Evolutionary conservation across 2,888 invertebrate genomes (phyloP).

Genomic region (Tipula helvola): DNA sequence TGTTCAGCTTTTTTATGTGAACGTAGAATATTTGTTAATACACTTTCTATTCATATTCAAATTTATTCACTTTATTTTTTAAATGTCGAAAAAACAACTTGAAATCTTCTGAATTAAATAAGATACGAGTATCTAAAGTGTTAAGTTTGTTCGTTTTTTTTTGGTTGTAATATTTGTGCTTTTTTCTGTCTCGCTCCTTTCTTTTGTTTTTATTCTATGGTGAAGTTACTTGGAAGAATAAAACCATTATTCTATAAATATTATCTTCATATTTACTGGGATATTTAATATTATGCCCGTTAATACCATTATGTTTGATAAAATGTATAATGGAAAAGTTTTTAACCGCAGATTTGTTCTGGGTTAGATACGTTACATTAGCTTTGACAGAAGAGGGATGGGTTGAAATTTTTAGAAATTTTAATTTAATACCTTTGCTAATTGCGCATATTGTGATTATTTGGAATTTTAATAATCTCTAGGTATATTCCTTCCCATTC

Average conservation of each 20-base stretch:
- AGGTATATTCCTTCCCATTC: background rate
- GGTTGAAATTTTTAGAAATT: background rate
- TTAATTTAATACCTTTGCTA: background rate
- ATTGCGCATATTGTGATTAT: too few relatives aligned
- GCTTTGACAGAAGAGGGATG: background rate
- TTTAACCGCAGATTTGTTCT: background rate
- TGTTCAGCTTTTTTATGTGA: background rate
- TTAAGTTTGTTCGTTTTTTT: background rate
- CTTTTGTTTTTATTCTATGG: background rate
- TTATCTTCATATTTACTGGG: background rate
- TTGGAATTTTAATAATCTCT: background rate
- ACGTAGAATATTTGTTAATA: background rate
- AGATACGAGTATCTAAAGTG: background rate
- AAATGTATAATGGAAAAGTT: background rate
- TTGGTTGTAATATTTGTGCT: background rate
- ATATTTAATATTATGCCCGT: background rate
- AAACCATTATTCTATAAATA: background rate
- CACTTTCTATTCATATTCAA: background rate
- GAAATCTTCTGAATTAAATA: background rate
- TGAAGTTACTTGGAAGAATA: background rate
- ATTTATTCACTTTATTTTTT: background rate
- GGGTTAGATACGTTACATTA: background rate
- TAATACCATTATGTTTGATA: background rate
- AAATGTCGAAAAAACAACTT: background rate
- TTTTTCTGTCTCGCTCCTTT: background rate